A percentile compares a stretch with the other conserved stretches of the same genome.
Evolutionary conservation across 2,888 invertebrate genomes (phyloP).

Genomic region (Drosophila paranaensis): DNA sequence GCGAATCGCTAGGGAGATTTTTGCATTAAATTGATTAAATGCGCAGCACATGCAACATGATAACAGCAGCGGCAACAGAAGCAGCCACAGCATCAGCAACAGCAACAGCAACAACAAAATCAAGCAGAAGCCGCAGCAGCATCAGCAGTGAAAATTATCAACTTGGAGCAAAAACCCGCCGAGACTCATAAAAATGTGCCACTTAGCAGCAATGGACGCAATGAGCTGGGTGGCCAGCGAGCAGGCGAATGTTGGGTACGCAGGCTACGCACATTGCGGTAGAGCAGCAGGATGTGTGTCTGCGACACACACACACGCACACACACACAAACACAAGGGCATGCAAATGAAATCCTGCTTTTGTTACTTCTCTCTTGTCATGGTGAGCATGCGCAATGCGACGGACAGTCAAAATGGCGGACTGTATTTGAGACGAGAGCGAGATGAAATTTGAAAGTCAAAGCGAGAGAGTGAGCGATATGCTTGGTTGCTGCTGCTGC

Average conservation of each 20-base stretch:
- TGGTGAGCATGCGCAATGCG: conserved; percentile 78
- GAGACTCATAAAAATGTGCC: conserved; percentile 80
- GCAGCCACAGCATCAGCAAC: conserved; percentile 24
- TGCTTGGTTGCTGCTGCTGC: conserved; percentile 34
- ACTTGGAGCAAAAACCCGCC: conserved; percentile 69
- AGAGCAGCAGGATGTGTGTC: conserved; percentile 23
- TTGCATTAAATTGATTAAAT: conserved; percentile 80
- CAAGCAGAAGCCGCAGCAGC: conserved; percentile 32
- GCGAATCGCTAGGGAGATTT: conserved; percentile 69
- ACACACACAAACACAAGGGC: conserved; percentile 13
- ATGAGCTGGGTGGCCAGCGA: conserved; percentile 33
- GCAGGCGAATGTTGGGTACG: conserved; percentile 1
- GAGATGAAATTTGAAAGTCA: conserved; percentile 19
- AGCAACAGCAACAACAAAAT: conserved; percentile 10
- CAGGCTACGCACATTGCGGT: conserved; percentile 57
- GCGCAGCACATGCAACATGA: conserved; percentile 76
- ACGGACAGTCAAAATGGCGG: conserved; percentile 66
- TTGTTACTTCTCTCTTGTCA: conserved; percentile 57
- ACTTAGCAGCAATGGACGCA: conserved; percentile 69
- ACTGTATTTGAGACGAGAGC: conserved; percentile 38
- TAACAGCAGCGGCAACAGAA: conserved; percentile 55
- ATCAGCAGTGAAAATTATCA: conserved; percentile 72
- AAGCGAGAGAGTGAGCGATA: conserved; percentile 25
- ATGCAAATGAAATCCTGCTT: conserved; percentile 44
- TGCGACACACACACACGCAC: conserved; percentile 3